A percentile compares a stretch with the other conserved stretches of the same genome.
phyloP scores from a whole-genome alignment of 1,140 invertebrate genomes.

The Notospermus geniculatus region DNA sequence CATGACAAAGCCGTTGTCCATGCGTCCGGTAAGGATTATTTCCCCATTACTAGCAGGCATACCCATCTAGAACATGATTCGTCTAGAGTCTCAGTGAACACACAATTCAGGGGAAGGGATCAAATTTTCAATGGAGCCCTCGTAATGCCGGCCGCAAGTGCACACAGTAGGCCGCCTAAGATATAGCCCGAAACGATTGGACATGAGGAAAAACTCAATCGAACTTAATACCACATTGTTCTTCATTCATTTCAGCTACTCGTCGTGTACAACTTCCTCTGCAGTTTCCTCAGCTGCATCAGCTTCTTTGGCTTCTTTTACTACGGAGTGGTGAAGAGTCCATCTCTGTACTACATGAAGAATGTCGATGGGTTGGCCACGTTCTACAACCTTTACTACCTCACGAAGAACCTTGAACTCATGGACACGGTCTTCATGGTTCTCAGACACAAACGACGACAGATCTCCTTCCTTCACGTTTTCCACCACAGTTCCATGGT shows the following conservation, averaged over 20 bases:
- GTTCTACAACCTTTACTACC: conserved; percentile 39
- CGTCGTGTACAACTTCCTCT: conserved; percentile 46
- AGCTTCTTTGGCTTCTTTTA: conserved; percentile 36
- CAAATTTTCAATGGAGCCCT: no score
- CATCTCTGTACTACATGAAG: conserved; percentile 35
- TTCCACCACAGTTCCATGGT: conserved; percentile 84
- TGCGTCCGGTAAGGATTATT: conserved; percentile 43
- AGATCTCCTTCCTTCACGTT: conserved; percentile 84
- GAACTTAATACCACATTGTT: no score
- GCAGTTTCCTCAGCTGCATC: conserved; percentile 36
- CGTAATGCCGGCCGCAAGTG: no score
- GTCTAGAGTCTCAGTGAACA: no score
- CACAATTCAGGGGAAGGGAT: no score
- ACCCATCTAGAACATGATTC: no score
- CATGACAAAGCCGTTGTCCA: conserved; percentile 29
- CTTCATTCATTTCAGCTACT: conserved; percentile 34
- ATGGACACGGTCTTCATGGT: conserved; percentile 70
- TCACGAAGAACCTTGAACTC: conserved; percentile 45
- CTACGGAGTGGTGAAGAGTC: conserved; percentile 26
- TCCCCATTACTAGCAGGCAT: no score
- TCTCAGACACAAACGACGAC: conserved; percentile 76
- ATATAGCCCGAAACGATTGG: no score
- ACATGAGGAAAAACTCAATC: no score
- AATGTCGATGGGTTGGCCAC: conserved; percentile 23
- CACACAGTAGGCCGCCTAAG: no score